A percentile compares a stretch with the other conserved stretches of the same genome.
phyloP scores from a whole-genome alignment of 2,888 invertebrate species.

The Adelphocoris suturalis region DNA sequence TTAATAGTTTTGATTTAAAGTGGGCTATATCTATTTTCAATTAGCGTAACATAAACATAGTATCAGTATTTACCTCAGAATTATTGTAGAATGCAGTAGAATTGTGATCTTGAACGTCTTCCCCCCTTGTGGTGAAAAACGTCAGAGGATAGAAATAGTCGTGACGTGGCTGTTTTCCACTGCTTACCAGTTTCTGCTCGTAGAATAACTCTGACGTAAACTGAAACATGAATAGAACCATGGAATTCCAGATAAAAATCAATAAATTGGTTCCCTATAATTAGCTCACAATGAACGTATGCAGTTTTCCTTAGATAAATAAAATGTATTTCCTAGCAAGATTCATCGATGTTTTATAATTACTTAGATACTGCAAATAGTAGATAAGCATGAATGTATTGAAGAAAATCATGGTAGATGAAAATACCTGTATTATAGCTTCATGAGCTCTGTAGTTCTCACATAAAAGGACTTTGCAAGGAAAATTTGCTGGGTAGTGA shows the following conservation, averaged over 20 bases:
- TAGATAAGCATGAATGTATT: no score
- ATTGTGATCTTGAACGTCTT: slow-evolving; percentile 88
- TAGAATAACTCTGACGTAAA: slow-evolving; percentile 91
- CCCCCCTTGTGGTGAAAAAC: slow-evolving; percentile 89
- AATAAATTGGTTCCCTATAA: no score
- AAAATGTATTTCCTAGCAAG: no score
- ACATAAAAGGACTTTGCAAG: slow-evolving; percentile 88
- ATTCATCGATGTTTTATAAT: no score
- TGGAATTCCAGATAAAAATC: no score
- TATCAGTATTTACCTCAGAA: slow-evolving; percentile 82
- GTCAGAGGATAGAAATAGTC: slow-evolving; percentile 86
- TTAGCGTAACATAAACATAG: no score
- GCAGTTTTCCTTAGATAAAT: no score
- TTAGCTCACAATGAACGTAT: no score
- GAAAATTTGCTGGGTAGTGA: slow-evolving; percentile 86
- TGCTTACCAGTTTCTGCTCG: slow-evolving; percentile 86
- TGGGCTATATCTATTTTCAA: no score
- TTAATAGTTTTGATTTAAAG: no score
- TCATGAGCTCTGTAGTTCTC: slow-evolving; percentile 92
- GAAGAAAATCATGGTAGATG: not conserved
- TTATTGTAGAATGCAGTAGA: slow-evolving; percentile 91
- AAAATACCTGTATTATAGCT: slow-evolving; percentile 85
- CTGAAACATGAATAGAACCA: slow-evolving; percentile 75
- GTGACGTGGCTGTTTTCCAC: slow-evolving; percentile 86
- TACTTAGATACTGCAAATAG: no score